Conservation (phyloP, 92 coral and sea anemone genomes). For the Epizoanthus stellaris region DNA sequence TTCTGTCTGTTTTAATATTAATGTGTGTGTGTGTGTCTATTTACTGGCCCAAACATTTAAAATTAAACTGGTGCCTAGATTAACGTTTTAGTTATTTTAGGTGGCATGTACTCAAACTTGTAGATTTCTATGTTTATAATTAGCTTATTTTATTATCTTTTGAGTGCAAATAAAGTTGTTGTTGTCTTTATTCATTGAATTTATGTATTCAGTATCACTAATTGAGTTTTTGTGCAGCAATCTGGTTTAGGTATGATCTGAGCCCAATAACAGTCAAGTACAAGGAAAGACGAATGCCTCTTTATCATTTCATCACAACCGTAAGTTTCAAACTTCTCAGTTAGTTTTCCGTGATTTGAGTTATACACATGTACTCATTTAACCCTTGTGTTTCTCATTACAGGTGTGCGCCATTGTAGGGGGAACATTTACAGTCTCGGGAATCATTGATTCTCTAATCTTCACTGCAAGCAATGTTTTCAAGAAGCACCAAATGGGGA, state of each 20-base stretch:
- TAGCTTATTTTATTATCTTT: no score
- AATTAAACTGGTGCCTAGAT: no score
- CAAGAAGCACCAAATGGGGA: constrained; percentile 95
- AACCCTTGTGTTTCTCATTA: not conserved
- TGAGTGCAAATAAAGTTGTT: not conserved
- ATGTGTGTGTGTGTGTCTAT: no score
- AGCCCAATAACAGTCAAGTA: constrained; percentile 99
- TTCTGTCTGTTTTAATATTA: no score
- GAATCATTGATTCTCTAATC: constrained; percentile 92
- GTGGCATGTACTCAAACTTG: no score
- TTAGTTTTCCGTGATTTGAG: not conserved
- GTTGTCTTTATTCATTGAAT: not conserved
- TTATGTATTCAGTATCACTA: not conserved
- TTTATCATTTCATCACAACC: constrained; percentile 97
- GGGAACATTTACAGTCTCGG: constrained; percentile 98
- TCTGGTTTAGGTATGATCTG: constrained; percentile 98
- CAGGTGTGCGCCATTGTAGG: constrained; percentile 98
- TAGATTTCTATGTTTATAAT: no score
- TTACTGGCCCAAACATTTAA: no score
- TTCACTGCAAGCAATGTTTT: constrained; percentile 92
- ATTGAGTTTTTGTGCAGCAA: constrained; percentile 60
- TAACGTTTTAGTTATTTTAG: no score
- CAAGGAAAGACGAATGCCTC: constrained; percentile 93
- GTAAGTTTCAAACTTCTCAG: constrained; percentile 54
- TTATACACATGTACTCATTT: not conserved